phyloP scores from a whole-genome alignment of 2,113 vertebrate genomes.

The Desmodus rotundus region DNA sequence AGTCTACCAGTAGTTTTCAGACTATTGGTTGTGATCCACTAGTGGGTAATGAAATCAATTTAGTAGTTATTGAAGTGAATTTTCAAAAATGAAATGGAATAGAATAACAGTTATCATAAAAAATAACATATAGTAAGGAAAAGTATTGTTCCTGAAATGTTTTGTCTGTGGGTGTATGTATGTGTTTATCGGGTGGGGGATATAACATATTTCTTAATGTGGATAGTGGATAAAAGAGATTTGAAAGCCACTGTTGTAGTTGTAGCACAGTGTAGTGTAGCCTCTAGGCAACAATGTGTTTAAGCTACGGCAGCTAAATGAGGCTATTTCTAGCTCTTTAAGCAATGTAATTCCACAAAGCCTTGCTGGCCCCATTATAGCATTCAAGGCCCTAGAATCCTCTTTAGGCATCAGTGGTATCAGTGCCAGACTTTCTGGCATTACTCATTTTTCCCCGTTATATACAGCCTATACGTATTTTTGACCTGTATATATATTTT shows the following conservation, averaged over 20 bases:
- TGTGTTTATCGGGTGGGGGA: not conserved
- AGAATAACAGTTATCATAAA: not conserved
- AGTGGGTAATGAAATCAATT: not conserved
- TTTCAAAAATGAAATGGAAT: not conserved
- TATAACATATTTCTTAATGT: not conserved
- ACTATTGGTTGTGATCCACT: not conserved
- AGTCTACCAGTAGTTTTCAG: not conserved
- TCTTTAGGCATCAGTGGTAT: not conserved
- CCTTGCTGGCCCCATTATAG: not conserved
- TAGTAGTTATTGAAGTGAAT: conserved; percentile 8
- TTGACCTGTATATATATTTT: not conserved
- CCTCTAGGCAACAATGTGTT: not conserved
- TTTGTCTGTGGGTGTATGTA: not conserved
- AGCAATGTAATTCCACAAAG: not conserved
- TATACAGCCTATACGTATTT: not conserved
- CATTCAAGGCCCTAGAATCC: not conserved
- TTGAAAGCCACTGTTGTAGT: not conserved
- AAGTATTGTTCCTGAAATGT: not conserved
- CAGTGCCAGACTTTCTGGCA: not conserved
- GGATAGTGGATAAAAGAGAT: not conserved
- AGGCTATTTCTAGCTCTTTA: not conserved
- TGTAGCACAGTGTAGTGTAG: not conserved
- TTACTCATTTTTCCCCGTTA: not conserved
- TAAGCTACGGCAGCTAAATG: not conserved
- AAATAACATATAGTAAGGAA: not conserved